These are phyloP conservation scores for Apis laboriosa DNA, from an alignment of 1,140 invertebrate genomes.

Conservation along the genomic window DNA sequence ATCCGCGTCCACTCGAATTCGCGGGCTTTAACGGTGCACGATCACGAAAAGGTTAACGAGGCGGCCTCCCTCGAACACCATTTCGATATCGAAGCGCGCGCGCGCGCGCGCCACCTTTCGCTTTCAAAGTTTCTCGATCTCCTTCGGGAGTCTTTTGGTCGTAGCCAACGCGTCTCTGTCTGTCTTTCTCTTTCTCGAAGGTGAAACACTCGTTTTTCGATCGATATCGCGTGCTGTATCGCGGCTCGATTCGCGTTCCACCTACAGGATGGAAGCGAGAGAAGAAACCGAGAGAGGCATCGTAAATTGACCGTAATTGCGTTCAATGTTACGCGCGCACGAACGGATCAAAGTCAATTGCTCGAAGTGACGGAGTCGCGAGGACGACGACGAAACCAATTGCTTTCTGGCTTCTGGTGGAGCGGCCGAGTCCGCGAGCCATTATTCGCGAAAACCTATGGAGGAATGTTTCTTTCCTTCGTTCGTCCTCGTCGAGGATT, in stretches of 20 bases:
- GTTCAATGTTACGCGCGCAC: slow-evolving; percentile 78
- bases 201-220: background rate
- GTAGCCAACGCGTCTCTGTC: too few relatives aligned
- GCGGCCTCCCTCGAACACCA: too few relatives aligned
- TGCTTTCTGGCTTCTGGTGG: slow-evolving; percentile 52
- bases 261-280: slow-evolving; percentile 46
- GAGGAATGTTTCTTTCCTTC: too few relatives aligned
- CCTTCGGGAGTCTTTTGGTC: too few relatives aligned
- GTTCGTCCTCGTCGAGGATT: background rate
- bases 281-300: slow-evolving; percentile 57
- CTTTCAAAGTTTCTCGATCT: too few relatives aligned
- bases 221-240: slow-evolving; percentile 19
- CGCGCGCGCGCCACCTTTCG: too few relatives aligned
- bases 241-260: slow-evolving; percentile 42
- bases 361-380: slow-evolving; percentile 64
- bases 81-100: too few relatives aligned
- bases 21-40: too few relatives aligned
- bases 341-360: slow-evolving; percentile 78
- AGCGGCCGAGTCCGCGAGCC: slow-evolving; percentile 31
- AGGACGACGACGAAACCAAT: slow-evolving; percentile 67
- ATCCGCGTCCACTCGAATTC: too few relatives aligned
- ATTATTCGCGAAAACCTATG: background rate
- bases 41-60: too few relatives aligned
- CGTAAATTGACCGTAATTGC: slow-evolving; percentile 79
- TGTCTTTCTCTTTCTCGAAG: too few relatives aligned